These are phyloP conservation scores for Drosophila neutralis DNA, from an alignment of 2,888 invertebrate genomes.

Conservation along the genomic window DNA sequence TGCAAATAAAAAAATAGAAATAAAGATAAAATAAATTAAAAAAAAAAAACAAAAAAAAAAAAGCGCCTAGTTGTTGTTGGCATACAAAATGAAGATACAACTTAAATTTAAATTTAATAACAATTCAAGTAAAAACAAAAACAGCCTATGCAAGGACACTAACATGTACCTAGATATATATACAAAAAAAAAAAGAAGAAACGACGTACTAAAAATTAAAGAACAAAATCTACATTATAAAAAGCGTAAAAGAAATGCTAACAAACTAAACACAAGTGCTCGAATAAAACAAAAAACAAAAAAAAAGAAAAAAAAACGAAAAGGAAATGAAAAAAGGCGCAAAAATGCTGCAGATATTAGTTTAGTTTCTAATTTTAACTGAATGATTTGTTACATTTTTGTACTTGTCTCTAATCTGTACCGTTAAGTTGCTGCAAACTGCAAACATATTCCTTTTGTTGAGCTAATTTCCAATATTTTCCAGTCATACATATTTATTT, in stretches of 20 bases:
- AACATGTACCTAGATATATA: constrained; percentile 81
- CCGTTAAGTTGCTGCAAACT: constrained; percentile 19
- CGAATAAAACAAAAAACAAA: constrained; percentile 25
- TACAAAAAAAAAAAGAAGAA: constrained; percentile 42
- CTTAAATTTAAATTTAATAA: constrained; percentile 49
- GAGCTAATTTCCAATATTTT: constrained; percentile 14
- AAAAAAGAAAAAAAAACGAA: constrained; percentile 4
- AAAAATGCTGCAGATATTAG: constrained; percentile 70
- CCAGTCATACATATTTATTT: background rate
- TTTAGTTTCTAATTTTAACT: constrained; percentile 45
- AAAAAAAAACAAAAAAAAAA: constrained; percentile 33
- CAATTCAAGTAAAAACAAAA: constrained; percentile 41
- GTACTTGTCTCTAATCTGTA: constrained; percentile 33
- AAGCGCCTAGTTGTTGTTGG: constrained; percentile 70
- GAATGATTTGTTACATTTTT: constrained; percentile 49
- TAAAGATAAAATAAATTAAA: constrained; percentile 4
- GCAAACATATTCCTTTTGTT: constrained; percentile 13
- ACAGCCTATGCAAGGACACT: constrained; percentile 80
- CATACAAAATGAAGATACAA: constrained; percentile 37
- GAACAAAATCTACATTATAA: constrained; percentile 34
- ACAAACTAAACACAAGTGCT: constrained; percentile 66
- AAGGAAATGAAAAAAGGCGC: constrained; percentile 14
- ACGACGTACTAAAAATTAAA: constrained; percentile 15
- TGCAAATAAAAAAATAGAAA: constrained; percentile 40
- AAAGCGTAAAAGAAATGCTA: constrained; percentile 43